A percentile compares a stretch with the other conserved stretches of the same genome.
phyloP scores from a whole-genome alignment of 1,140 invertebrate genomes.

The Cyclargus thomasi region DNA sequence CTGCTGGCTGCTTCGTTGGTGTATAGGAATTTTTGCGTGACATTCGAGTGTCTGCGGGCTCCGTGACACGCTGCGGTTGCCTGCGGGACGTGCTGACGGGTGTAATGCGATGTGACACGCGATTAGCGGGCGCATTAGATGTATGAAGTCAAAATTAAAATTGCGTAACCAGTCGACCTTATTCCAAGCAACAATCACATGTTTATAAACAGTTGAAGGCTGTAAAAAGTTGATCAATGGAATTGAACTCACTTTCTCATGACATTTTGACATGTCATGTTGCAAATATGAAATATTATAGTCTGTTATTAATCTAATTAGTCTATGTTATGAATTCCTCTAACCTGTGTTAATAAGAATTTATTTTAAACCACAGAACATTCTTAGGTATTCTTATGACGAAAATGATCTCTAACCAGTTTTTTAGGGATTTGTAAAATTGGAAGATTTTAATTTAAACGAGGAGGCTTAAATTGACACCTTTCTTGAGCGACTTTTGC shows the following conservation, averaged over 20 bases:
- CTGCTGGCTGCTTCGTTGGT: neutral
- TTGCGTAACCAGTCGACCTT: constrained; percentile 6
- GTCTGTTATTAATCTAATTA: neutral
- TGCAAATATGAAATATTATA: neutral
- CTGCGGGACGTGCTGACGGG: neutral
- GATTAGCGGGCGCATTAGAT: constrained; percentile 7
- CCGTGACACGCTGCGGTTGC: neutral
- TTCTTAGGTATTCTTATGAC: too few species aligned
- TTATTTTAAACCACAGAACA: neutral
- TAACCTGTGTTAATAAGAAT: neutral
- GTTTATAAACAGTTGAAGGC: constrained; percentile 4
- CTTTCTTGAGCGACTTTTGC: neutral
- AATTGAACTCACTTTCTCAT: constrained; percentile 11
- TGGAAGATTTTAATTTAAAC: too few species aligned
- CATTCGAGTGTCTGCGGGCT: neutral
- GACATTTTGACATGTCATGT: neutral
- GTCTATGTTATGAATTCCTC: neutral
- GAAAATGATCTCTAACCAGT: too few species aligned
- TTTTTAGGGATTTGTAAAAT: too few species aligned
- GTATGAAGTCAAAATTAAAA: constrained; percentile 4
- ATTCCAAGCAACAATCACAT: constrained; percentile 6
- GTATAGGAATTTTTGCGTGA: neutral
- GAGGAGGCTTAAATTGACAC: too few species aligned
- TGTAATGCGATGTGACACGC: neutral
- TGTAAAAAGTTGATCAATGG: constrained; percentile 5